These are phyloP conservation scores for Chironomus striatipennis DNA, from an alignment of 1,140 invertebrate species.

Conservation along the genomic window DNA sequence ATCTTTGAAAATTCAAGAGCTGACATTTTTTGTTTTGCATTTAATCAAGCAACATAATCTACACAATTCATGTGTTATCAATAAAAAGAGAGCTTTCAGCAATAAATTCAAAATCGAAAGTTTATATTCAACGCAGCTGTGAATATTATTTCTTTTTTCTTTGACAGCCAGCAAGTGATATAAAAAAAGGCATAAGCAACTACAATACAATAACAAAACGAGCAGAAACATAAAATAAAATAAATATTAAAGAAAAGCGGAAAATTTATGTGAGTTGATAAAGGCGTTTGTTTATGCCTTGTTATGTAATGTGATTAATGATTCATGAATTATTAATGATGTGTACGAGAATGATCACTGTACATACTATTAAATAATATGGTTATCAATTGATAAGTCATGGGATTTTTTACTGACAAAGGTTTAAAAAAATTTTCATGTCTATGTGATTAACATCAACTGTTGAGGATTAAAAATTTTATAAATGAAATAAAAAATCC, in stretches of 20 bases:
- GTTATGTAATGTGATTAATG: constrained; percentile 7
- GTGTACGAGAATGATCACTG: background rate
- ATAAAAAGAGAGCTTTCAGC: background rate
- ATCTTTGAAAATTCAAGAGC: too few species aligned
- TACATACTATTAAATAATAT: too few species aligned
- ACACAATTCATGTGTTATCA: background rate
- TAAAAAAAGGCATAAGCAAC: background rate
- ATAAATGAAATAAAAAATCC: too few species aligned
- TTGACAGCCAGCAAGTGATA: background rate
- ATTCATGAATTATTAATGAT: constrained; percentile 4
- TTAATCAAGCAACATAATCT: too few species aligned
- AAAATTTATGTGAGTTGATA: constrained; percentile 9
- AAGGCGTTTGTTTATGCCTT: background rate
- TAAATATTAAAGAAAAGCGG: background rate
- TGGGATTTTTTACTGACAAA: too few species aligned
- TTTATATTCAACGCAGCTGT: background rate
- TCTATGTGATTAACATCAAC: too few species aligned
- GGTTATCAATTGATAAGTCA: too few species aligned
- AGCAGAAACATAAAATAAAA: too few species aligned
- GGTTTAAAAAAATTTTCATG: too few species aligned
- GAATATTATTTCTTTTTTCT: background rate
- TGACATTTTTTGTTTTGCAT: too few species aligned
- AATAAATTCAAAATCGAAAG: background rate
- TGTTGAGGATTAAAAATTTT: too few species aligned
- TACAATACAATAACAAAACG: too few species aligned